Conservation (phyloP, 2,113 vertebrate genomes). For the Fulmarus glacialis region DNA sequence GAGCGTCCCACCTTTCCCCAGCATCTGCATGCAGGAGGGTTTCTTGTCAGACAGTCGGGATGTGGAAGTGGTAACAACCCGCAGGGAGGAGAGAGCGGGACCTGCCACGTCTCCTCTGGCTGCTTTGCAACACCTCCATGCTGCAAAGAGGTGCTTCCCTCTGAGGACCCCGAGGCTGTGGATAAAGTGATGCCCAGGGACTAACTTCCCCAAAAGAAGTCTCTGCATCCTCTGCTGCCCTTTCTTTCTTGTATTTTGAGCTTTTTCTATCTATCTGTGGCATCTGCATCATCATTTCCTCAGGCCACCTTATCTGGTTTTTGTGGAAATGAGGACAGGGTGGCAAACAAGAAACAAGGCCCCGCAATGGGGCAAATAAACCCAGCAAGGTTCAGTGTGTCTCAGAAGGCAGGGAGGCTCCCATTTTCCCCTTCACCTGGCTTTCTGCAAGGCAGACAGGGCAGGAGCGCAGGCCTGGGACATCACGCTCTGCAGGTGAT, state of each 20-base stretch:
- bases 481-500: not conserved
- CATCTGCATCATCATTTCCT: not conserved
- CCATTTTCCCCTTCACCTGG: not conserved
- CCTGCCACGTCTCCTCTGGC: rapidly evolving
- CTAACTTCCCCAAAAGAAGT: not conserved
- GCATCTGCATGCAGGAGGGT: not conserved
- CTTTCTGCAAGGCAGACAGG: not conserved
- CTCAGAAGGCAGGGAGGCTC: not conserved
- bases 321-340: not conserved
- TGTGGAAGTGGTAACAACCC: not conserved
- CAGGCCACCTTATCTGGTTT: not conserved
- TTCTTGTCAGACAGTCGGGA: not conserved
- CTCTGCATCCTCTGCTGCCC: not conserved
- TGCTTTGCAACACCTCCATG: rapidly evolving
- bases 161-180: rapidly evolving
- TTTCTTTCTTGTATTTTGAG: not conserved
- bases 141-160: not conserved
- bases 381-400: not conserved
- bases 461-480: not conserved
- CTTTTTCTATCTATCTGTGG: not conserved
- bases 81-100: not conserved
- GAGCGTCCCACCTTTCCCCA: not conserved
- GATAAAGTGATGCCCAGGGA: not conserved
- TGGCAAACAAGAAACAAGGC: not conserved
- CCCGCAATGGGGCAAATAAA: not conserved